phyloP scores from a whole-genome alignment of 2,113 vertebrate genomes.

The Spea multiplicata region DNA sequence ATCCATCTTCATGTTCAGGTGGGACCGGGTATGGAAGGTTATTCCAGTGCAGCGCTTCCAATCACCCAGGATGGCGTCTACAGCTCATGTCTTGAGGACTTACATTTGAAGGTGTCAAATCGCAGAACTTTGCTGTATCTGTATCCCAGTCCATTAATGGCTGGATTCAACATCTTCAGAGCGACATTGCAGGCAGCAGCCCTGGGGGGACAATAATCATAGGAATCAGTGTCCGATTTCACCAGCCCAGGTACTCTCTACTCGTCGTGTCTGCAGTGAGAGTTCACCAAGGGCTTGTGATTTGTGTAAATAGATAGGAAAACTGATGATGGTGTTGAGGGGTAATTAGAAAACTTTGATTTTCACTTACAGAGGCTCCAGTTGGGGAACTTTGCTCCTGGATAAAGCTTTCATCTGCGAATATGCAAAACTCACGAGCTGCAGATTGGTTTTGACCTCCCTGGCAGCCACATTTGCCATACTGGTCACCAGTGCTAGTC shows the following conservation, averaged over 20 bases:
- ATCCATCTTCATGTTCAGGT: too few species aligned
- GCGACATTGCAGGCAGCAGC: slow-evolving; percentile 75
- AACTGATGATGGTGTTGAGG: too few species aligned
- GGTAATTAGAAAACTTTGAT: neutral
- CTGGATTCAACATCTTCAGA: slow-evolving; percentile 71
- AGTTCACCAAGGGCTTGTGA: too few species aligned
- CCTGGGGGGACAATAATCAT: slow-evolving; percentile 56
- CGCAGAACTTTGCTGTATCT: slow-evolving; percentile 70
- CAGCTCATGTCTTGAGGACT: too few species aligned
- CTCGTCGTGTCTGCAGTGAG: too few species aligned
- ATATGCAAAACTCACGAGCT: slow-evolving; percentile 76
- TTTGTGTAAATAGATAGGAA: too few species aligned
- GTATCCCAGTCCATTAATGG: slow-evolving; percentile 62
- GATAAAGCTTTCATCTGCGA: slow-evolving; percentile 77
- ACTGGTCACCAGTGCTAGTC: slow-evolving; percentile 64
- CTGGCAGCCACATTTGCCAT: slow-evolving; percentile 68
- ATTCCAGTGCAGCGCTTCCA: too few species aligned
- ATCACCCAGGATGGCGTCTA: neutral
- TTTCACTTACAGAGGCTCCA: slow-evolving; percentile 70
- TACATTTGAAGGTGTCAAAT: slow-evolving; percentile 65
- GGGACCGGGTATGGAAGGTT: too few species aligned
- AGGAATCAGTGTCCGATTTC: too few species aligned
- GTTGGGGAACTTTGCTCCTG: slow-evolving; percentile 62
- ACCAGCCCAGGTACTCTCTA: too few species aligned
- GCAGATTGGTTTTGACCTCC: slow-evolving; percentile 64